Base-by-base conservation (phyloP, 2,888 invertebrate species). In the Pristionchus mayeri region DNA sequence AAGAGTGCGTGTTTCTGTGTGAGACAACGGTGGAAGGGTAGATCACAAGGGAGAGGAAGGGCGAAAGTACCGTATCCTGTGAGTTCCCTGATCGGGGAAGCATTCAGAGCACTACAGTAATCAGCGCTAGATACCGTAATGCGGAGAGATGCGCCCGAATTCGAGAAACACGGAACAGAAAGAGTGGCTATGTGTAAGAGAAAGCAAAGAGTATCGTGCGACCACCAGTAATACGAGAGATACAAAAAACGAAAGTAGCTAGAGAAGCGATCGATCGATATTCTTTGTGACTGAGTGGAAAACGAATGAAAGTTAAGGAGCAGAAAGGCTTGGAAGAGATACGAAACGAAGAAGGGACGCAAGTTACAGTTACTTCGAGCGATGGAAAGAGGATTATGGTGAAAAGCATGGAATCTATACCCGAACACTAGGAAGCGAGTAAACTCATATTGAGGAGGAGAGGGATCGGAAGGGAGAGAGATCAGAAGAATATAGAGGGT, bases 31-130 rank as follows among this genome's bases (percentile, higher is more conserved):
- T 40, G 60, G 30, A 27, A 54, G 60, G 37, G 40, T 40, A 44
- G 40, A 71, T 71, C 71, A 71, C 71, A 71, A 40, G 24, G 37
- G 60, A n/a, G 40, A 21, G 63, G 34, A 63, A 63, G 34, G 63
- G 34, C 63, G 63, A 63, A 63, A 63, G 37, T 71, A 71, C 71
- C 71, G 71, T 71, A 71, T 71, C 40, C 71, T 3, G 34, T 3
- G 63, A 24, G 71, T 24, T n/a, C 24, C 40, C 71, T 13, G 44
- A 44, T 71, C 71, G 71, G 24, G 13, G 40, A 71, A 21, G 71
- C 40, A 40, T 16, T 44, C 71, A 40, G 40, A 71, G n/a, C 71
- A 71, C 71, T 44, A 71, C 71, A 37, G 71, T 71, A 40, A 71
- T 44, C 40, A 40, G 71, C 40, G 30, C 40, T 37, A 44, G 71